Evolutionary conservation across 2,797 vertebrate species (phyloP), one percentile per base, ranked within the genome.

Genomic region (Hylomyscus alleni): DNA sequence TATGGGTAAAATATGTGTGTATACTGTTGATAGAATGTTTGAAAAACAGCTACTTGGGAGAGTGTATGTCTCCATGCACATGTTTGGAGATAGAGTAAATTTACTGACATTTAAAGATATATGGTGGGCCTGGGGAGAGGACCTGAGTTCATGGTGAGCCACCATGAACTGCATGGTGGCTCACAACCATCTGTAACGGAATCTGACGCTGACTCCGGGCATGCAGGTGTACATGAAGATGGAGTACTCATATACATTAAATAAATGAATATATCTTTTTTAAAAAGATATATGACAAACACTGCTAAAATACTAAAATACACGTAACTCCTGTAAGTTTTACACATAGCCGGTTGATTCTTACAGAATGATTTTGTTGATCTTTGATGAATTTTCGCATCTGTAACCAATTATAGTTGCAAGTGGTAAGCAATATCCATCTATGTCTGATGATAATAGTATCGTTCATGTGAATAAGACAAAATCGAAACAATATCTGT

Each of bases 401-500:
- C 26, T 54, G 37, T 40, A 87, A 52, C 56, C 72, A 94, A 72
- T 17, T 92, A 62, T 1, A 13, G 19, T 17, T 77, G 37, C 47
- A 93, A 88, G 10, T 91, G 52, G 31, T 60, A 77, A 94, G 37
- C 37, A 93, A 52, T 8, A 75, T 6, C 73, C 73, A 83, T 15
- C 54, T 69, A 40, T 24, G 11, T 17, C 9, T 80, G 24, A 72
- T 87, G 40, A 31, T 31, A 78, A 44, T 31, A 94, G n/a, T n/a
- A n/a, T 40, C 75, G 78, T n/a, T 1, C 26, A 85, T 86, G 76
- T 31, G 72, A 95, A 76, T 34, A 85, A 69, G 67, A 75, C 47
- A 85, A 90, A 85, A 95, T 50, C 22, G 34, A 96, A 89, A 90
- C 50, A 69, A 40, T 62, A 80, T 92, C 92, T 58, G 91, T 7